Evolutionary conservation across 2,113 vertebrate species (phyloP), one percentile per base, ranked within the genome.

Genomic region (Toxotes jaculatrix): DNA sequence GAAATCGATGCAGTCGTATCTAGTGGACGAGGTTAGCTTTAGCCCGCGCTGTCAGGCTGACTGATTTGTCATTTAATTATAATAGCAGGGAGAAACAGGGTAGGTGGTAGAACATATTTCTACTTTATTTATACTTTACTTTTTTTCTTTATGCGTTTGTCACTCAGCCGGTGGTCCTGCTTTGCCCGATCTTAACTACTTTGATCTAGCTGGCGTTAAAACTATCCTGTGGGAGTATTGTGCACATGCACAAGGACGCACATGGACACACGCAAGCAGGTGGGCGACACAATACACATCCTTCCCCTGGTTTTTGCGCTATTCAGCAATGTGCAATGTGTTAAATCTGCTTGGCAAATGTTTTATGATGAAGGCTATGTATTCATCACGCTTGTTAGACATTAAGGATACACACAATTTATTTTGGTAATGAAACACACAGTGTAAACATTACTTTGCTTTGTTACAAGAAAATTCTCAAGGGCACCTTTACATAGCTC

Each of bases 1-100:
- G 27, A 75, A 80, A 66, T 59, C 57, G 1, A 62, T 71, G 77
- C 21, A 42, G 40, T 13, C n/a, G 7, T 14, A 66, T 74, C 31
- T 4, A 47, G 61, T 51, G 68, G 80, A 79, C 62, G 72, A 7
- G 27, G 79, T 62, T 36, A 67, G 51, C 71, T 14, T 23, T 14
- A 51, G 61, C 34, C 51, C 72, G 51, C 42, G 17, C 0, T 27
- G 21, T 36, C 3, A 4, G 2, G 6, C 36, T 65, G 8, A 40
- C 32, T 32, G 14, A 53, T n/a, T 13, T 57, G 55, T 11, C 36
- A 21, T 72, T n/a, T 6, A n/a, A 65, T 53, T 66, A 38, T 12
- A 34, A 59, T 14, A 57, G 27, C 16, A 40, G 12, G 3, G 16
- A 66, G 61, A 21, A 45, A 9, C 11, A 1, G 19, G 36, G 8